A percentile compares a stretch with the other conserved stretches of the same genome.
Evolutionary conservation across 2,888 invertebrate species (phyloP).

Genomic region (Synergus umbraculus): DNA sequence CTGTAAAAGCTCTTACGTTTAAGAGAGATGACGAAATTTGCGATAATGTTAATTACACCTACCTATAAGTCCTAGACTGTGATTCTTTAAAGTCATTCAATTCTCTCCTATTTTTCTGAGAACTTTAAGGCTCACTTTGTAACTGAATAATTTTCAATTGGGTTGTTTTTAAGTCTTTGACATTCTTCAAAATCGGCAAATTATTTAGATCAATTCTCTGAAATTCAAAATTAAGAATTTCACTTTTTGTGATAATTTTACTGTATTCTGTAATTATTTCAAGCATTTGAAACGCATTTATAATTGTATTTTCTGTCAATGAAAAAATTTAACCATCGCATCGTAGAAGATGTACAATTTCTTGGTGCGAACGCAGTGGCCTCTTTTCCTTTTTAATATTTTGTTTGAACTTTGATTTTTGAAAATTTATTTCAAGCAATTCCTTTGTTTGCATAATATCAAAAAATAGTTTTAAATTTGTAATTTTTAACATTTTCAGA

Average conservation of each 20-base stretch:
- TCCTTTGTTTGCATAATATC: too few species aligned
- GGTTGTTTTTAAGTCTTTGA: slow-evolving; percentile 22
- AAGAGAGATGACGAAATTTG: slow-evolving; percentile 60
- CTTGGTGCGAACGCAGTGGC: too few species aligned
- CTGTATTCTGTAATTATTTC: slow-evolving; percentile 42
- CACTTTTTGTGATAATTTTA: slow-evolving; percentile 37
- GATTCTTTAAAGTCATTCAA: slow-evolving; percentile 58
- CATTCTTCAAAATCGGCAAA: neutral
- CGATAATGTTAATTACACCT: slow-evolving; percentile 67
- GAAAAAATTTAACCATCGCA: too few species aligned
- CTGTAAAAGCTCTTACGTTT: slow-evolving; percentile 59
- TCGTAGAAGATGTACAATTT: too few species aligned
- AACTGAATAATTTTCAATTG: neutral
- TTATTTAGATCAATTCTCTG: neutral
- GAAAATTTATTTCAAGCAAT: too few species aligned
- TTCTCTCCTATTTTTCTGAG: neutral
- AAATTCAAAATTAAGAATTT: neutral
- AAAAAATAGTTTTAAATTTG: neutral
- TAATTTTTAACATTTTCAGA: too few species aligned
- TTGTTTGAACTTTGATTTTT: too few species aligned
- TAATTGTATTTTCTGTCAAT: neutral
- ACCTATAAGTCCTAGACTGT: slow-evolving; percentile 69
- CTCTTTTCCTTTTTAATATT: too few species aligned
- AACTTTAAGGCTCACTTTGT: neutral
- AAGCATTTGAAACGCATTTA: slow-evolving; percentile 15